Percentiles rank a stretch among this genome's conserved stretches.
These are phyloP conservation scores for Darevskia mixta DNA, from an alignment of 2,797 vertebrate species.

Conservation along the genomic window DNA sequence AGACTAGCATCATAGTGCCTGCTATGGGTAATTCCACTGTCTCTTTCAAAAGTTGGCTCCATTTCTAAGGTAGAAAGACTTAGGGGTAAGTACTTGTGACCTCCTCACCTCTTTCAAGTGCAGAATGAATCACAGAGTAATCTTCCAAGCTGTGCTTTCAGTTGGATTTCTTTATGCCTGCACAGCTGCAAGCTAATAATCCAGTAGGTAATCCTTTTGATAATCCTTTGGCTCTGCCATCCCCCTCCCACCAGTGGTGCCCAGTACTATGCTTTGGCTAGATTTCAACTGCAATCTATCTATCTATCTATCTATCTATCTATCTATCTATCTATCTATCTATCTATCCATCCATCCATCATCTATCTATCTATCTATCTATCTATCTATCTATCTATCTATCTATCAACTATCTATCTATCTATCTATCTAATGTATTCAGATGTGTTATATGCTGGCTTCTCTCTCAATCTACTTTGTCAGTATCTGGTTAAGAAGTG, in stretches of 20 bases:
- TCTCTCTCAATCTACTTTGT: conserved; percentile 7
- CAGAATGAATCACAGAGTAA: conserved; percentile 52
- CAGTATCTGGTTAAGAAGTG: background rate
- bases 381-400: too few species aligned
- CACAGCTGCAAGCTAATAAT: conserved; percentile 63
- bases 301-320: background rate
- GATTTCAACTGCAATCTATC: background rate
- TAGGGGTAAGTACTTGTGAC: conserved; percentile 57
- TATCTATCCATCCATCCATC: background rate
- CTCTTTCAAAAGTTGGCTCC: conserved; percentile 55
- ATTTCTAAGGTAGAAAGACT: conserved; percentile 39
- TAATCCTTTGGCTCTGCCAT: conserved; percentile 51
- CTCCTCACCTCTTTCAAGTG: conserved; percentile 56
- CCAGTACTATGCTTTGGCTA: background rate
- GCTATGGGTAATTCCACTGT: conserved; percentile 50
- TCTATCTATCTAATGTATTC: conserved; percentile 12
- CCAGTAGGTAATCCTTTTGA: conserved; percentile 53
- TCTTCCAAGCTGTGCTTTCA: conserved; percentile 55
- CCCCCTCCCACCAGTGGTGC: background rate
- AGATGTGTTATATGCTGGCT: background rate
- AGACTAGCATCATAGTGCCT: conserved; percentile 45
- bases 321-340: background rate
- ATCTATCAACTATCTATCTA: too few species aligned
- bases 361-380: background rate
- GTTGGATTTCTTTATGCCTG: conserved; percentile 62